Evolutionary conservation across 2,113 vertebrate genomes (phyloP).

Genomic region (Rhinopithecus roxellana): DNA sequence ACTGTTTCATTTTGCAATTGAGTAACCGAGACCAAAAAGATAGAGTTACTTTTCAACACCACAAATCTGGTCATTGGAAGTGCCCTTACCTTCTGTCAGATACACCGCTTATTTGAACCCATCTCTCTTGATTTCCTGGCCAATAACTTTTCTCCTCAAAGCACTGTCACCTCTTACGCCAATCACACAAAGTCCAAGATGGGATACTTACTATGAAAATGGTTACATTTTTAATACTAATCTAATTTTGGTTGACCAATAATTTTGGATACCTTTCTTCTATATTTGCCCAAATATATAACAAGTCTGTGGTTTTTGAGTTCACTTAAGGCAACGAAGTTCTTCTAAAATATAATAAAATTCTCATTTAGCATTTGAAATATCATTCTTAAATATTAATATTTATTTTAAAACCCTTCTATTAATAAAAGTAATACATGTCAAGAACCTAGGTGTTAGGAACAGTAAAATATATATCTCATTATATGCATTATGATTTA

Average conservation of each 20-base stretch:
- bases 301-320: background rate
- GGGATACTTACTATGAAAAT: background rate
- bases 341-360: background rate
- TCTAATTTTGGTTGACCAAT: background rate
- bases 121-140: background rate
- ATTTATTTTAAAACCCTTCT: background rate
- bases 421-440: background rate
- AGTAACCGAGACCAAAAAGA: background rate
- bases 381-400: background rate
- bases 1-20: background rate
- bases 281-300: background rate
- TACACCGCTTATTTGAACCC: background rate
- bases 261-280: background rate
- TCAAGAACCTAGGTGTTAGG: background rate
- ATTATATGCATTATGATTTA: background rate
- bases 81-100: background rate
- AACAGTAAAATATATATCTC: background rate
- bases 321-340: background rate
- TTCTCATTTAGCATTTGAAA: background rate
- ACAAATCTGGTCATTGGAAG: background rate
- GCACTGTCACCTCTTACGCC: background rate
- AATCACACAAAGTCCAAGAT: background rate
- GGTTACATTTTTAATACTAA: background rate
- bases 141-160: background rate
- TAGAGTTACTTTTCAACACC: background rate